Conservation (phyloP, 2,797 vertebrate genomes). For the Sylvilagus floridanus region DNA sequence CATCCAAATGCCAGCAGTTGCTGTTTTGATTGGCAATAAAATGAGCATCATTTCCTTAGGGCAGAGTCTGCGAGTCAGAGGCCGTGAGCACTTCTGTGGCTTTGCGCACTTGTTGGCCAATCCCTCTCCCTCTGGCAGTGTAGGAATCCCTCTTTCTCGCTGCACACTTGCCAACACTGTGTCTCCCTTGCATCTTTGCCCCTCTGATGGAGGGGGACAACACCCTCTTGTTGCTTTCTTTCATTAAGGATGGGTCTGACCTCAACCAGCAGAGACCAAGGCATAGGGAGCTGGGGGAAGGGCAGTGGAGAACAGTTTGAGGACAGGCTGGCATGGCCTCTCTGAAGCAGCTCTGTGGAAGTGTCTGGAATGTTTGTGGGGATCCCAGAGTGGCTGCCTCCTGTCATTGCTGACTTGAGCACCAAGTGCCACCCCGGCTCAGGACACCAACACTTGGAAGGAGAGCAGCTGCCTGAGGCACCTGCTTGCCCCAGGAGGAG, state of each 20-base stretch:
- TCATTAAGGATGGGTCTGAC: neutral
- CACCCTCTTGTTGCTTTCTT: neutral
- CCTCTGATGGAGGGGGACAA: neutral
- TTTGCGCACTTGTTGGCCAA: neutral
- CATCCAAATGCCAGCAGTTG: neutral
- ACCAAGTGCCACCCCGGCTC: neutral
- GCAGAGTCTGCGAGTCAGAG: neutral
- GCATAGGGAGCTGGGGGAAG: neutral
- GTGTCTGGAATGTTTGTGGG: neutral
- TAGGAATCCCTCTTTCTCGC: neutral
- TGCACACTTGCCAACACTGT: neutral
- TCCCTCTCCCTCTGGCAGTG: neutral
- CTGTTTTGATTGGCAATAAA: neutral
- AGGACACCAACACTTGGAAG: neutral
- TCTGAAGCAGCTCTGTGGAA: neutral
- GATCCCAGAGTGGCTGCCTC: neutral
- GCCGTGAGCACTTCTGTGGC: neutral
- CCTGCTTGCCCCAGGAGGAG: neutral
- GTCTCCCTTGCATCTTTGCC: neutral
- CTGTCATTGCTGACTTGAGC: neutral
- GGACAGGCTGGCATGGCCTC: neutral
- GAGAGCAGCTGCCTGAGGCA: neutral
- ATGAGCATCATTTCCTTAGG: neutral
- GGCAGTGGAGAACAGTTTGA: neutral
- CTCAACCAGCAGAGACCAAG: neutral